phyloP scores from a whole-genome alignment of 2,888 invertebrate species.

The Drosophila rubida region DNA sequence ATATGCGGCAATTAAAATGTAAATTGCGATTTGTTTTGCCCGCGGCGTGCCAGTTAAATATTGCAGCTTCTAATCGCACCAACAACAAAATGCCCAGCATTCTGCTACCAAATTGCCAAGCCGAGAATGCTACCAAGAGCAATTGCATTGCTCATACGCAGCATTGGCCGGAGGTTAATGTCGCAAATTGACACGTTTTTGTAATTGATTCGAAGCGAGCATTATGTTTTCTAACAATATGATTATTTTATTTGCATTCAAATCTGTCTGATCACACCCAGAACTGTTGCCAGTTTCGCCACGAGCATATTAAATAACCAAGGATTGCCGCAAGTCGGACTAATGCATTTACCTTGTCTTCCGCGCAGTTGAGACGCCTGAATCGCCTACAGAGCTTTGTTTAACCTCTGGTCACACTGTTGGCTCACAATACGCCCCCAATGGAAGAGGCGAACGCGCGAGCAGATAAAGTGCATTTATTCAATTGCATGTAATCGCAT shows the following conservation, averaged over 20 bases:
- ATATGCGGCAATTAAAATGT: slow-evolving; percentile 76
- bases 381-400: neutral
- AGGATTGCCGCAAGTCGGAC: neutral
- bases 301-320: slow-evolving; percentile 15
- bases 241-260: slow-evolving; percentile 42
- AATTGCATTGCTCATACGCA: slow-evolving; percentile 64
- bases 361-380: neutral
- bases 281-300: slow-evolving; percentile 3
- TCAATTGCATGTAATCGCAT: slow-evolving; percentile 62
- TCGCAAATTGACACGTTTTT: slow-evolving; percentile 64
- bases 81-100: slow-evolving; percentile 8
- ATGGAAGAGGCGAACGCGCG: slow-evolving; percentile 5
- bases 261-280: slow-evolving; percentile 47
- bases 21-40: slow-evolving; percentile 66
- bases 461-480: slow-evolving; percentile 52
- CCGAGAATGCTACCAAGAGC: slow-evolving; percentile 5
- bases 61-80: slow-evolving; percentile 46
- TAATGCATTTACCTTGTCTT: slow-evolving; percentile 11
- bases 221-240: slow-evolving; percentile 39
- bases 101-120: slow-evolving; percentile 4
- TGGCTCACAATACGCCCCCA: slow-evolving; percentile 41
- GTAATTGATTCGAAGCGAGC: slow-evolving; percentile 51
- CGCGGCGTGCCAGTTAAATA: slow-evolving; percentile 55
- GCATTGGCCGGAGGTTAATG: slow-evolving; percentile 67
- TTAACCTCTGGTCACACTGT: slow-evolving; percentile 19